phyloP scores from a whole-genome alignment of 2,888 invertebrate species.

The Lomographa bimaculata region DNA sequence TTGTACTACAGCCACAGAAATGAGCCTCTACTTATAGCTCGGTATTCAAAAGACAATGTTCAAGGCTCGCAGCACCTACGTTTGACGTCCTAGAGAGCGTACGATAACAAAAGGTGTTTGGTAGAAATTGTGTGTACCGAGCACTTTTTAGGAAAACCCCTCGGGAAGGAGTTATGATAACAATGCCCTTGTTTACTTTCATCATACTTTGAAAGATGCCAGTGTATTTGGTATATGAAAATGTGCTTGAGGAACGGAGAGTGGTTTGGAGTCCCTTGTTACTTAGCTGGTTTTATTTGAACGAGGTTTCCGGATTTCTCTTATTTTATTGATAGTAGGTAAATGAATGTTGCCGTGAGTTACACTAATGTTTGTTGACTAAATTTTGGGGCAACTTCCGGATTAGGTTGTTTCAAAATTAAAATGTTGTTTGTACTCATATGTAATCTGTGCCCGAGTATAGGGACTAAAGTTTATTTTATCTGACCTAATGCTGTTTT shows the following conservation, averaged over 20 bases:
- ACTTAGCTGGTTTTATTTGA: slow-evolving; percentile 4
- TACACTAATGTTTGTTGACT: too few relatives aligned
- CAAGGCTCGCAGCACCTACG: slow-evolving; percentile 18
- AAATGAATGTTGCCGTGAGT: too few relatives aligned
- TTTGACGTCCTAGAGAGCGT: slow-evolving; percentile 27
- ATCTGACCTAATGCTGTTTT: too few relatives aligned
- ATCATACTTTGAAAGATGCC: slow-evolving; percentile 45
- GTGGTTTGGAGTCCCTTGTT: slow-evolving; percentile 33
- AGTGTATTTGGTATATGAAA: slow-evolving; percentile 40
- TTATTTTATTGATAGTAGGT: too few relatives aligned
- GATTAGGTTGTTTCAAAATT: too few relatives aligned
- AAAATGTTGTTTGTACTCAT: too few relatives aligned
- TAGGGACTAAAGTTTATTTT: too few relatives aligned
- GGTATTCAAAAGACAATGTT: slow-evolving; percentile 34
- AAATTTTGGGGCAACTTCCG: too few relatives aligned
- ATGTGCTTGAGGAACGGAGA: slow-evolving; percentile 36
- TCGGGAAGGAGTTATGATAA: slow-evolving; percentile 42
- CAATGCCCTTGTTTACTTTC: slow-evolving; percentile 52
- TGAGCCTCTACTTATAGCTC: slow-evolving; percentile 25
- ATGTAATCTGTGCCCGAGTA: too few relatives aligned
- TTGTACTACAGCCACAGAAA: slow-evolving; percentile 12
- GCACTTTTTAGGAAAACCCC: slow-evolving; percentile 44
- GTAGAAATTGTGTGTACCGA: slow-evolving; percentile 43
- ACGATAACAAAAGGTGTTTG: slow-evolving; percentile 45
- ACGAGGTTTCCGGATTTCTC: neutral